Percentiles rank a stretch among this genome's conserved stretches.
Conservation (phyloP, 2,888 invertebrate genomes). For the Eupithecia insigniata region DNA sequence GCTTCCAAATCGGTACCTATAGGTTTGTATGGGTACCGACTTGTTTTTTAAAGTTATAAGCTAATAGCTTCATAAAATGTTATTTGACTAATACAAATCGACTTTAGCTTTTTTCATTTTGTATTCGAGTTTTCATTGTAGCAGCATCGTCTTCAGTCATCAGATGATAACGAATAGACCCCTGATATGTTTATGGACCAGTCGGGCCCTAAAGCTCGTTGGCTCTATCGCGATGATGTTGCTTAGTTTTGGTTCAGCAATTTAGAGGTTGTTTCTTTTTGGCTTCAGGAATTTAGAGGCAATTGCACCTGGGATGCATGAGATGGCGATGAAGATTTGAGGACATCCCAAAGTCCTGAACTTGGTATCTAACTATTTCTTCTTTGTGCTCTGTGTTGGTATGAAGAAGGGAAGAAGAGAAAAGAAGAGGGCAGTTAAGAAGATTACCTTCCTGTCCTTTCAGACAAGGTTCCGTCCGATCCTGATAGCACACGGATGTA, state of each 20-base stretch:
- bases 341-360: neutral
- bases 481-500: too few species aligned
- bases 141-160: slow-evolving; percentile 29
- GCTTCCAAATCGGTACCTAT: neutral
- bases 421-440: too few species aligned
- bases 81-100: neutral
- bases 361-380: neutral
- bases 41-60: too few species aligned
- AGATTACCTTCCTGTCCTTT: too few species aligned
- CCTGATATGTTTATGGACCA: slow-evolving; percentile 65
- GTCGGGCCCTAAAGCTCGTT: slow-evolving; percentile 52
- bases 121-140: slow-evolving; percentile 30
- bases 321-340: neutral
- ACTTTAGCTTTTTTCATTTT: neutral
- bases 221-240: slow-evolving; percentile 56
- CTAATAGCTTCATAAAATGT: neutral
- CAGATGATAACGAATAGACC: slow-evolving; percentile 43
- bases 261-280: slow-evolving; percentile 18
- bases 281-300: slow-evolving; percentile 26
- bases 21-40: too few species aligned
- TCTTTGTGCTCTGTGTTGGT: too few species aligned
- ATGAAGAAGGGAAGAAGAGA: too few species aligned
- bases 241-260: slow-evolving; percentile 40
- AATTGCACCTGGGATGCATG: slow-evolving; percentile 21
- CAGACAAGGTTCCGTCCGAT: too few species aligned